Base-by-base conservation (phyloP, 2,113 vertebrate genomes). In the Eulacestoma nigropectus region DNA sequence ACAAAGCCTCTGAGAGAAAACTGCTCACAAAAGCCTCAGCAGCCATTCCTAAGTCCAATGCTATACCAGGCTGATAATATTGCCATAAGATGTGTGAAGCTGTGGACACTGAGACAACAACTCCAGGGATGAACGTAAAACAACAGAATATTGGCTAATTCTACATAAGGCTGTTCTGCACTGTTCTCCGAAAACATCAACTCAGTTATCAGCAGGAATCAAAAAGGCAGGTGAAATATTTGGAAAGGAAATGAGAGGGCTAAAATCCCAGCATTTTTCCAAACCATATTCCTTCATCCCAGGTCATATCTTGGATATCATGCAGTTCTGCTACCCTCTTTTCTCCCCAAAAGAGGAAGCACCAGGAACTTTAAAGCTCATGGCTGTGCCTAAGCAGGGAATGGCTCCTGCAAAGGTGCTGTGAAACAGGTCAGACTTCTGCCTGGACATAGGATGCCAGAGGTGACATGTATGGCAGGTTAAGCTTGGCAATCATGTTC, bases 381-480 rank as follows among this genome's bases (percentile, higher is more conserved):
- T 4, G 18, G 33, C 23, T 67, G 8, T 52, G 25, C 5, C 41
- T 39, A 65, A 4, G 70, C 4, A 70, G 27, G 37, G 39, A 91
- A 56, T 4, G 30, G 15, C 7, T 32, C 30, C 39, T 55, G n/a
- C 78, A 60, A 41, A 63, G 32, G 20, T 52, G 37, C 32, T 37
- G n/a, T 32, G 42, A 84, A 84, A 47, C 8, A 64, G 47, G 30
- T 84, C 35, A 55, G 47, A 26, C 4, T 62, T 79, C 47, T 55
- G 42, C 59, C 32, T 41, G 44, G 33, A 44, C 27, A 65, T 79
- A 56, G 32, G 11, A 30, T 12, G 39, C 27, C 23, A 82, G 42
- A 80, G 16, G 5, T 8, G 69, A 3, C 29, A 18, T 0, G 1
- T 26, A 33, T 0, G 0, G 29, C 13, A 83, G 16, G 27, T 44